A percentile compares a stretch with the other conserved stretches of the same genome.
phyloP scores from a whole-genome alignment of 2,113 vertebrate genomes.

The Lycocorax pyrrhopterus region DNA sequence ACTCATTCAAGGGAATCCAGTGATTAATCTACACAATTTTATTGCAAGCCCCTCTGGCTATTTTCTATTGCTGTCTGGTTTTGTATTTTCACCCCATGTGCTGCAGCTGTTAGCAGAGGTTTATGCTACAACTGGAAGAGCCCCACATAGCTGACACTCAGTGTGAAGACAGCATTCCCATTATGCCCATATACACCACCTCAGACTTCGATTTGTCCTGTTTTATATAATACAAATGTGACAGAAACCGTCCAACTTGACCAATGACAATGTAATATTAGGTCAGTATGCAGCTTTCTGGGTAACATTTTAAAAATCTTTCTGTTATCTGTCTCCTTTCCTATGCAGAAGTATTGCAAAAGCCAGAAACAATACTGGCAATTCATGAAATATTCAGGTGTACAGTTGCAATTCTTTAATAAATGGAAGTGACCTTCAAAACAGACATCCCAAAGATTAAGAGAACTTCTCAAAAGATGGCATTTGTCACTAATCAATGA shows the following conservation, averaged over 20 bases:
- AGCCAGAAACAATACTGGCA: background rate
- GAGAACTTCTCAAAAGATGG: slow-evolving; percentile 35
- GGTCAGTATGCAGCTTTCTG: background rate
- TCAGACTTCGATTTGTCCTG: background rate
- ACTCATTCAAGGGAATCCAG: background rate
- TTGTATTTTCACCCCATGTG: background rate
- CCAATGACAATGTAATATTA: background rate
- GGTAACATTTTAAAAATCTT: background rate
- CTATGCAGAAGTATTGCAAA: background rate
- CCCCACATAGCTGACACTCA: background rate
- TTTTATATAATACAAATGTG: background rate
- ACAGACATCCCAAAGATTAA: slow-evolving; percentile 53
- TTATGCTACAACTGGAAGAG: background rate
- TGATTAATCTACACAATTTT: background rate
- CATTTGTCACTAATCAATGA: slow-evolving; percentile 64
- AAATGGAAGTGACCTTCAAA: slow-evolving; percentile 61
- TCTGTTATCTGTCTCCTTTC: background rate
- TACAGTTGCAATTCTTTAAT: slow-evolving; percentile 28
- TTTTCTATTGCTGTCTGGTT: background rate
- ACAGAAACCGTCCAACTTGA: background rate
- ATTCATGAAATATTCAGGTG: slow-evolving; percentile 45
- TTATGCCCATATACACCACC: background rate
- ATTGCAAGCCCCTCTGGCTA: background rate
- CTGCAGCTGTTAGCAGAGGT: background rate
- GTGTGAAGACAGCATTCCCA: background rate